These are phyloP conservation scores for Amyelois transitella DNA, from an alignment of 1,140 invertebrate species.

Conservation along the genomic window DNA sequence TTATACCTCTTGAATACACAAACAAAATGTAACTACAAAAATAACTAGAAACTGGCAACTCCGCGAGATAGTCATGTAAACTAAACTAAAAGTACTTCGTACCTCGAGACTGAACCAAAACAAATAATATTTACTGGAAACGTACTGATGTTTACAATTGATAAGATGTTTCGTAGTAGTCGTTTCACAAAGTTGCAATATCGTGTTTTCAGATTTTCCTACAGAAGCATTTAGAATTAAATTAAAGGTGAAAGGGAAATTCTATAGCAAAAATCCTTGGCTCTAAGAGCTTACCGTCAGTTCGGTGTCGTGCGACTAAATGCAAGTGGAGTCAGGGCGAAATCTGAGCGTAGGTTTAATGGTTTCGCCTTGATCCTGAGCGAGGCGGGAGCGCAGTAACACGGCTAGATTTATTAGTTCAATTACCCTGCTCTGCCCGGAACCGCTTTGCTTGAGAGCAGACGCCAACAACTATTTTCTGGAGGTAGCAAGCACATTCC, in stretches of 20 bases:
- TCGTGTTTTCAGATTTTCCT: constrained; percentile 1
- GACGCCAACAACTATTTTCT: constrained; percentile 62
- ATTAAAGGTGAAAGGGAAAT: constrained; percentile 4
- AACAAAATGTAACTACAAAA: background rate
- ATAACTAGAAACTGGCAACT: constrained; percentile 1
- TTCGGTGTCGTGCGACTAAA: constrained; percentile 22
- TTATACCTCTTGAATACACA: background rate
- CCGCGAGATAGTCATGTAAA: background rate
- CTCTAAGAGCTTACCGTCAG: constrained; percentile 11
- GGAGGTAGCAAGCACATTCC: constrained; percentile 33
- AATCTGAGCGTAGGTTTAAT: constrained; percentile 53
- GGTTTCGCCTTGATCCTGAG: constrained; percentile 54
- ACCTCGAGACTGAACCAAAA: background rate
- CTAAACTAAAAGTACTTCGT: background rate
- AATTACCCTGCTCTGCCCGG: constrained; percentile 58
- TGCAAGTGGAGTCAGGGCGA: constrained; percentile 26
- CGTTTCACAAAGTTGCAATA: constrained; percentile 7
- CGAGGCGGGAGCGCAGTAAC: constrained; percentile 49
- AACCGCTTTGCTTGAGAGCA: constrained; percentile 45
- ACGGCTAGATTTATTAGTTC: constrained; percentile 69
- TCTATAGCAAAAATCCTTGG: constrained; percentile 2
- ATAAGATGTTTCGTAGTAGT: constrained; percentile 7
- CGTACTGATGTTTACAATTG: constrained; percentile 2
- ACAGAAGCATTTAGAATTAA: background rate
- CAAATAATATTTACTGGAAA: background rate